phyloP scores from a whole-genome alignment of 2,888 invertebrate species.

The Odontocolon sp. region DNA sequence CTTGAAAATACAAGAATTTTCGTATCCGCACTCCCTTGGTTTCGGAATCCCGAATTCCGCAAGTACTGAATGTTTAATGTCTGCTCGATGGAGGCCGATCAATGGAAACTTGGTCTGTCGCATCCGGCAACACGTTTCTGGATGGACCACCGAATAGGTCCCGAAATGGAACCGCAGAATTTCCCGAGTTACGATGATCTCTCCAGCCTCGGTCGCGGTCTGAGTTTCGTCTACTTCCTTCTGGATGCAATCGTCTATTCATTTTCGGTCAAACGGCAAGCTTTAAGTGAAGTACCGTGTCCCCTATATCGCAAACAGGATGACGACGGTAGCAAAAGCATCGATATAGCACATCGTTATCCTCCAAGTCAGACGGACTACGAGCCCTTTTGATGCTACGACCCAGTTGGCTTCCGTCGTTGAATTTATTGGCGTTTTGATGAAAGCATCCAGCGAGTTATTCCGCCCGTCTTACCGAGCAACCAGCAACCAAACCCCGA shows the following conservation, averaged over 20 bases:
- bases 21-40: constrained; percentile 1
- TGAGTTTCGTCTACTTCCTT: no score
- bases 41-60: constrained; percentile 51
- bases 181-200: no score
- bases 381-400: constrained; percentile 65
- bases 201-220: constrained; percentile 10
- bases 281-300: constrained; percentile 32
- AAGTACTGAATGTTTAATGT: constrained; percentile 65
- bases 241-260: constrained; percentile 47
- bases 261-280: constrained; percentile 51
- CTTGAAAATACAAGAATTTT: neutral
- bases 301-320: neutral
- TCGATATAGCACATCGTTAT: constrained; percentile 10
- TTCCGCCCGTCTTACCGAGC: constrained; percentile 47
- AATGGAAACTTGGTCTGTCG: constrained; percentile 34
- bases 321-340: no score
- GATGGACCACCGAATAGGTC: no score
- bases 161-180: no score
- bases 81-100: constrained; percentile 48
- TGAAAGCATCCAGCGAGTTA: constrained; percentile 64
- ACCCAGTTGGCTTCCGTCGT: constrained; percentile 58
- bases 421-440: constrained; percentile 70
- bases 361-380: constrained; percentile 11
- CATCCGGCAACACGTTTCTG: constrained; percentile 15
- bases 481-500: constrained; percentile 39